These are phyloP conservation scores for Thymelicus sylvestris DNA, from an alignment of 2,888 invertebrate species.

Conservation along the genomic window DNA sequence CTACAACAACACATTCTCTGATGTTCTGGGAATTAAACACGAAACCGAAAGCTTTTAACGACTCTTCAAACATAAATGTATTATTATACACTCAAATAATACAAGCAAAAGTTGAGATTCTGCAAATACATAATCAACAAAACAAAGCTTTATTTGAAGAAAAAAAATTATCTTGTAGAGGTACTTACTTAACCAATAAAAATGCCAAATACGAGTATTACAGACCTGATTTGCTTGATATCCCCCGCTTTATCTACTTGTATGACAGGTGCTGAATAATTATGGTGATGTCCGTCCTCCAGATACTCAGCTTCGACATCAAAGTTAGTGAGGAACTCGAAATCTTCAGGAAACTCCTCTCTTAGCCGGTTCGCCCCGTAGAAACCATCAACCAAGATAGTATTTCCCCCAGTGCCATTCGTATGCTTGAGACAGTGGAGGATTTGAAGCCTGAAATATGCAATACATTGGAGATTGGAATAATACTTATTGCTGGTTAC, in stretches of 20 bases:
- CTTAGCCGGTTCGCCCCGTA: slow-evolving; percentile 85
- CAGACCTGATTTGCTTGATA: slow-evolving; percentile 86
- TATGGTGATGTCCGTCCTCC: slow-evolving; percentile 86
- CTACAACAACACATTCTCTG: too few species aligned
- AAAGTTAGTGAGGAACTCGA: slow-evolving; percentile 82
- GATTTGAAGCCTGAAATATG: slow-evolving; percentile 66
- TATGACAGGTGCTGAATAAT: slow-evolving; percentile 85
- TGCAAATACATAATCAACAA: too few species aligned
- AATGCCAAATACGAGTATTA: neutral
- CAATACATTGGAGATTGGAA: too few species aligned
- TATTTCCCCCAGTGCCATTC: slow-evolving; percentile 89
- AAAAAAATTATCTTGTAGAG: too few species aligned
- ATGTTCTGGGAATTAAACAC: too few species aligned
- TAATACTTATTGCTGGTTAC: too few species aligned
- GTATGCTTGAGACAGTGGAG: slow-evolving; percentile 73
- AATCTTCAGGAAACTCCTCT: slow-evolving; percentile 81
- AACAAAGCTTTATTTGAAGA: too few species aligned
- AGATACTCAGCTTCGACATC: slow-evolving; percentile 87
- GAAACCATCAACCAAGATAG: slow-evolving; percentile 90
- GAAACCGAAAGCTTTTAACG: too few species aligned
- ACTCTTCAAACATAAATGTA: too few species aligned
- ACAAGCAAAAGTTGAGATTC: too few species aligned
- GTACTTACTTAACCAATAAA: neutral
- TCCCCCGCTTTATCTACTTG: slow-evolving; percentile 81
- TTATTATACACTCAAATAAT: too few species aligned